Evolutionary conservation across 2,888 invertebrate species (phyloP).

Genomic region (Eretmocerus hayati): DNA sequence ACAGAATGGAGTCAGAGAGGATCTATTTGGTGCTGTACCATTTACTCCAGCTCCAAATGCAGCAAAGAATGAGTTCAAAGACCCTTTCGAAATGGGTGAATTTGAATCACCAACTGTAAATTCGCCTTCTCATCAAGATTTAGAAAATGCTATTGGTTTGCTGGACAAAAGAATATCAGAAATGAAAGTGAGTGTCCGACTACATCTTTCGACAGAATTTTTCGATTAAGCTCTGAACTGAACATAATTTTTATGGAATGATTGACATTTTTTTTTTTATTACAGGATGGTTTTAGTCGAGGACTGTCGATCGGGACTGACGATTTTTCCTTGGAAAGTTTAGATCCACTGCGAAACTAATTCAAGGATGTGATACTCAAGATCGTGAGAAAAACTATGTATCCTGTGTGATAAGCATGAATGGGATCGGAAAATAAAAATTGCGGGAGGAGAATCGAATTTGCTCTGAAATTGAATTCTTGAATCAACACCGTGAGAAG

Average conservation of each 20-base stretch:
- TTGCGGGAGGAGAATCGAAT: too few relatives aligned
- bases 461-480: too few relatives aligned
- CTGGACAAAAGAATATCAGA: constrained; percentile 76
- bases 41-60: constrained; percentile 52
- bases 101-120: constrained; percentile 49
- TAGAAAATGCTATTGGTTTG: constrained; percentile 69
- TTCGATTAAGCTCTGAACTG: neutral
- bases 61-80: constrained; percentile 49
- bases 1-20: constrained; percentile 54
- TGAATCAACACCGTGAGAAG: too few relatives aligned
- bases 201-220: neutral
- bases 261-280: too few relatives aligned
- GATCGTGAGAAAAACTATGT: constrained; percentile 10
- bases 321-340: constrained; percentile 88
- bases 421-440: constrained; percentile 7
- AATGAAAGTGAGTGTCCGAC: constrained; percentile 64
- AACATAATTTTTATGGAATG: neutral
- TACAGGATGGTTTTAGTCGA: constrained; percentile 83
- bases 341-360: constrained; percentile 81
- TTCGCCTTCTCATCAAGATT: constrained; percentile 52
- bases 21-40: constrained; percentile 75
- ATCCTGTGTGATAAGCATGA: constrained; percentile 19
- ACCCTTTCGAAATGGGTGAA: constrained; percentile 82
- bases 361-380: constrained; percentile 2
- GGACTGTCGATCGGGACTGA: constrained; percentile 84